phyloP scores from a whole-genome alignment of 2,113 vertebrate genomes.

The Ariopsis seemanni region DNA sequence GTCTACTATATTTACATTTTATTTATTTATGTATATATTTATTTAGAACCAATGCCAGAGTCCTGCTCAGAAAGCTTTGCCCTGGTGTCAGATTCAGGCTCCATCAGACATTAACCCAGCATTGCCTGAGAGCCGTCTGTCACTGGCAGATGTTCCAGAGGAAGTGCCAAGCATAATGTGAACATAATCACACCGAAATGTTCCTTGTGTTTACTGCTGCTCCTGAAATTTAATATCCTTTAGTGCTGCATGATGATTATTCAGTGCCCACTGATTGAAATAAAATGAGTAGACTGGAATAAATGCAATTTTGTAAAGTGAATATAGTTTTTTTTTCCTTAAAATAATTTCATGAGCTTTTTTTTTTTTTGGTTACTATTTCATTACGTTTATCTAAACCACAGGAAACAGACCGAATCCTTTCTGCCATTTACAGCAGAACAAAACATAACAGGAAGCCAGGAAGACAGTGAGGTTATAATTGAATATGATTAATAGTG shows the following conservation, averaged over 20 bases:
- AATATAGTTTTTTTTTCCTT: background rate
- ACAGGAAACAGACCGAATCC: background rate
- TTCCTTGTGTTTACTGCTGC: background rate
- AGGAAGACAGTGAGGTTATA: background rate
- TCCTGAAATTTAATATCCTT: constrained; percentile 19
- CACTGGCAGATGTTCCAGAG: constrained; percentile 17
- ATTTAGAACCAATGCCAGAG: background rate
- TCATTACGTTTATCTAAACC: background rate
- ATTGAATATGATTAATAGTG: background rate
- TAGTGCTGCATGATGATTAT: background rate
- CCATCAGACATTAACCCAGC: background rate
- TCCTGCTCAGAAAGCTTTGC: background rate
- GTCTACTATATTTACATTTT: background rate
- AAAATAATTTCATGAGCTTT: background rate
- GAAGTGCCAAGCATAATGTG: background rate
- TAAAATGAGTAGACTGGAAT: background rate
- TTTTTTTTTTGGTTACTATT: background rate
- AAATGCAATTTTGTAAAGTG: constrained; percentile 3
- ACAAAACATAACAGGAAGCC: background rate
- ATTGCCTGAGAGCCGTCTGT: constrained; percentile 8
- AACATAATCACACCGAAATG: background rate
- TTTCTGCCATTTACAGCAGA: background rate
- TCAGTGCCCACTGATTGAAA: background rate
- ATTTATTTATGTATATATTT: background rate
- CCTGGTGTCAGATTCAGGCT: background rate